Percentiles rank a stretch among this genome's conserved stretches.
phyloP scores from a whole-genome alignment of 1,140 invertebrate genomes.

The Scaptodrosophila lebanonensis region DNA sequence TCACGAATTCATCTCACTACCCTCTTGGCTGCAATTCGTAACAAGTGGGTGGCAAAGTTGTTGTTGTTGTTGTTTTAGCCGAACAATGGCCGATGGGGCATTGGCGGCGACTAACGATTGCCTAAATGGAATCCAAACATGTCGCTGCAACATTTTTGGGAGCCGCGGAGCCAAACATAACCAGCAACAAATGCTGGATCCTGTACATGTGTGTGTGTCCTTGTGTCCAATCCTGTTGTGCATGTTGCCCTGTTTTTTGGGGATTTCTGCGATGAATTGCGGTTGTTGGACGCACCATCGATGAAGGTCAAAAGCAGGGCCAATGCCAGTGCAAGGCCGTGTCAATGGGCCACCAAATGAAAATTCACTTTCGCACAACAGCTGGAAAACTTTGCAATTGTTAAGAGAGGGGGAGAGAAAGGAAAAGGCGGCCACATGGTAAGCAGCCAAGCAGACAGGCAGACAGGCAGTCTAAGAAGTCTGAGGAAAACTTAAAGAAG shows the following conservation, averaged over 20 bases:
- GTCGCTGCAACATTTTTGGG: too few species aligned
- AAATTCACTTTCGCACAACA: slow-evolving; percentile 36
- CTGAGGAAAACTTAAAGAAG: slow-evolving; percentile 35
- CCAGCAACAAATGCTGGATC: too few species aligned
- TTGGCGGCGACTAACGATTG: too few species aligned
- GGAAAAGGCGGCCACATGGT: neutral
- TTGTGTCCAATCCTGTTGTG: slow-evolving; percentile 24
- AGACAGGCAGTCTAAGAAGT: neutral
- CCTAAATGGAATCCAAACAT: too few species aligned
- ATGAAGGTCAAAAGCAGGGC: slow-evolving; percentile 41
- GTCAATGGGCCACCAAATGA: slow-evolving; percentile 56
- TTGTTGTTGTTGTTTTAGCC: too few species aligned
- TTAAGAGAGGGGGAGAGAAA: slow-evolving; percentile 14
- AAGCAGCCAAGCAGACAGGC: neutral
- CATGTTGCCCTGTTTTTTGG: neutral
- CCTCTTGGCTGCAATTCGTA: too few species aligned
- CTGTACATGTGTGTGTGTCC: too few species aligned
- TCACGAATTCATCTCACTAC: too few species aligned
- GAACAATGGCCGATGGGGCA: too few species aligned
- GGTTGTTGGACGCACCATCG: slow-evolving; percentile 4
- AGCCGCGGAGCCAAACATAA: too few species aligned
- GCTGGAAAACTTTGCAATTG: slow-evolving; percentile 58
- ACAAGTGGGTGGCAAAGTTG: too few species aligned
- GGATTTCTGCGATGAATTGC: slow-evolving; percentile 1
- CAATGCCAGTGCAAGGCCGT: slow-evolving; percentile 39